These are phyloP conservation scores for Helogale parvula DNA, from an alignment of 2,113 vertebrate species.

Conservation along the genomic window DNA sequence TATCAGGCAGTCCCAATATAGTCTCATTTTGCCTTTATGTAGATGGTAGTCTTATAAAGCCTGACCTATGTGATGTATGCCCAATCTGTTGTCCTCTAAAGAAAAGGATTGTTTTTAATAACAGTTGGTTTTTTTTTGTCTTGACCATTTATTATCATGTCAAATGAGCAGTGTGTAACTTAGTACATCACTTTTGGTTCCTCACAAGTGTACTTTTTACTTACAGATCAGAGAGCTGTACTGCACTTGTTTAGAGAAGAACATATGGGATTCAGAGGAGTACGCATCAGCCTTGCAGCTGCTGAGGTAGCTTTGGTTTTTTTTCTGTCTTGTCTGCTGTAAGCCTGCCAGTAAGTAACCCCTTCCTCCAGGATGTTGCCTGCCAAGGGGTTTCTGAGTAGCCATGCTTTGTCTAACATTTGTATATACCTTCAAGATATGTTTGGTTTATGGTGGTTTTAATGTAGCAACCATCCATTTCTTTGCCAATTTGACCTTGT, in stretches of 20 bases:
- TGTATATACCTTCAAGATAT: conserved; percentile 28
- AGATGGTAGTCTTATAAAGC: conserved; percentile 19
- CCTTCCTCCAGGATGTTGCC: conserved; percentile 64
- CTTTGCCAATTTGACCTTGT: neutral
- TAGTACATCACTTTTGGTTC: conserved; percentile 59
- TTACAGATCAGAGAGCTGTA: conserved; percentile 95
- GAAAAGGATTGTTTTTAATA: conserved; percentile 43
- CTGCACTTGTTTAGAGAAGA: conserved; percentile 93
- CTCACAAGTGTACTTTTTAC: conserved; percentile 66
- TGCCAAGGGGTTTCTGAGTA: conserved; percentile 47
- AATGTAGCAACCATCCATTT: conserved; percentile 15
- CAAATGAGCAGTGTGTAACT: neutral
- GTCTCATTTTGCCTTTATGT: conserved; percentile 22
- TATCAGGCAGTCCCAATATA: neutral
- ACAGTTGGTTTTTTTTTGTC: neutral
- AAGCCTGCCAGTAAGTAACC: conserved; percentile 56
- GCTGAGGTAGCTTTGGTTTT: conserved; percentile 87
- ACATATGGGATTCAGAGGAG: conserved; percentile 93
- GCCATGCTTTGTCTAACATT: conserved; percentile 23
- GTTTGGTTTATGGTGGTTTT: conserved; percentile 46
- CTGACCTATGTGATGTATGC: neutral
- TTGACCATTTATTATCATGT: conserved; percentile 50
- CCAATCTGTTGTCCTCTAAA: conserved; percentile 17
- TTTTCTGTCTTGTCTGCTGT: conserved; percentile 8
- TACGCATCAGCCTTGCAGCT: conserved; percentile 93